Evolutionary conservation across 2,888 invertebrate species (phyloP).

Genomic region (Pristionchus mayeri): DNA sequence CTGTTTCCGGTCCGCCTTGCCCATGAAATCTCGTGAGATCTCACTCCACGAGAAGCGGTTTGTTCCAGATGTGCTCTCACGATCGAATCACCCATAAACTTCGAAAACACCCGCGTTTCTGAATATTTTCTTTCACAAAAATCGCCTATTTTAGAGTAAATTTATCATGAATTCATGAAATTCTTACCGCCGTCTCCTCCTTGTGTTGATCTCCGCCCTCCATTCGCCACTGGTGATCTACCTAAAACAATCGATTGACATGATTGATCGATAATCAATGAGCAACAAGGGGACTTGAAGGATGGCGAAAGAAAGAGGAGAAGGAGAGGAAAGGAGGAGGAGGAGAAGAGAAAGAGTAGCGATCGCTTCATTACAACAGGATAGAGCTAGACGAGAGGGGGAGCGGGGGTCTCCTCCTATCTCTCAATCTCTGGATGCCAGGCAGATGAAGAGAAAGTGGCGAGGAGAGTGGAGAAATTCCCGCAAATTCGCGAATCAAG

Average conservation of each 20-base stretch:
- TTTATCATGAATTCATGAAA: neutral
- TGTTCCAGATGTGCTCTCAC: neutral
- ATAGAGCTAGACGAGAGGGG: no score
- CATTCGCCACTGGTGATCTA: neutral
- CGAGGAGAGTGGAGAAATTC: no score
- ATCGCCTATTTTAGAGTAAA: neutral
- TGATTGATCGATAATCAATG: neutral
- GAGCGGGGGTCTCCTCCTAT: neutral
- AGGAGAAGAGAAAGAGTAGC: neutral
- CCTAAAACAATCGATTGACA: neutral
- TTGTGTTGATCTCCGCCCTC: neutral
- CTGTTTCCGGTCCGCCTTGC: neutral
- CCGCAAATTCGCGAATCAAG: no score
- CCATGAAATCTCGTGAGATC: neutral
- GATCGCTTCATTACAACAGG: conserved; percentile 25
- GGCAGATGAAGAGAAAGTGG: no score
- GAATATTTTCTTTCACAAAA: neutral
- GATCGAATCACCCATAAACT: neutral
- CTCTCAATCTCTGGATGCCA: neutral
- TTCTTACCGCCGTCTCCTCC: neutral
- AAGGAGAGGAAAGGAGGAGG: neutral
- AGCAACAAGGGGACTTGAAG: conserved; percentile 33
- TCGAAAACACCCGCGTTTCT: neutral
- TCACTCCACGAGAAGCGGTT: neutral
- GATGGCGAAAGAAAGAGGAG: neutral